Conservation (phyloP, 2,888 invertebrate species). For the Xestia c-nigrum region DNA sequence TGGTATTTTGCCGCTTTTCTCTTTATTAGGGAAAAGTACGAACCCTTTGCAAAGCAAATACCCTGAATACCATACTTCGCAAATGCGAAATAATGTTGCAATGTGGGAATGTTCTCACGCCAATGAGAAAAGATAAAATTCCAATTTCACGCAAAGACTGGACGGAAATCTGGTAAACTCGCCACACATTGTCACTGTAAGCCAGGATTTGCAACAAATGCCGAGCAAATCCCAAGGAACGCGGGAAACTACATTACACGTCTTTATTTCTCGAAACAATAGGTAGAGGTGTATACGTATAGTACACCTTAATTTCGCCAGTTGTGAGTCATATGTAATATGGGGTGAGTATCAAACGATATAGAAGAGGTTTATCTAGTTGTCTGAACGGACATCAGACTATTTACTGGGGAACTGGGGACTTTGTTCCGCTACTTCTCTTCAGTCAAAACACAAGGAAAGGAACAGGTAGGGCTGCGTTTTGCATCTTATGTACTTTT, state of each 20-base stretch:
- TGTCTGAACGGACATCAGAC: no score
- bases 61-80: not conserved
- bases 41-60: not conserved
- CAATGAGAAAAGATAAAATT: not conserved
- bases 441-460: not conserved
- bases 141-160: not conserved
- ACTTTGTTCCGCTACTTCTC: not conserved
- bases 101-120: not conserved
- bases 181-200: conserved; percentile 10
- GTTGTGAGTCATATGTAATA: not conserved
- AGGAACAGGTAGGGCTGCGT: not conserved
- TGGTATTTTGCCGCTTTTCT: not conserved
- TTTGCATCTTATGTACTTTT: not conserved
- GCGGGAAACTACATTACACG: not conserved
- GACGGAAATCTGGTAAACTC: not conserved
- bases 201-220: conserved; percentile 8
- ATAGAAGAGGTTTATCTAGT: not conserved
- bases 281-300: not conserved
- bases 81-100: not conserved
- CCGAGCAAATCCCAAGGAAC: conserved; percentile 20
- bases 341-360: not conserved
- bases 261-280: not conserved
- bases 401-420: not conserved
- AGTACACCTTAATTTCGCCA: not conserved
- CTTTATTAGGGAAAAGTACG: not conserved